Base-by-base conservation (phyloP, 2,888 invertebrate genomes). In the Lasius fuliginosus region DNA sequence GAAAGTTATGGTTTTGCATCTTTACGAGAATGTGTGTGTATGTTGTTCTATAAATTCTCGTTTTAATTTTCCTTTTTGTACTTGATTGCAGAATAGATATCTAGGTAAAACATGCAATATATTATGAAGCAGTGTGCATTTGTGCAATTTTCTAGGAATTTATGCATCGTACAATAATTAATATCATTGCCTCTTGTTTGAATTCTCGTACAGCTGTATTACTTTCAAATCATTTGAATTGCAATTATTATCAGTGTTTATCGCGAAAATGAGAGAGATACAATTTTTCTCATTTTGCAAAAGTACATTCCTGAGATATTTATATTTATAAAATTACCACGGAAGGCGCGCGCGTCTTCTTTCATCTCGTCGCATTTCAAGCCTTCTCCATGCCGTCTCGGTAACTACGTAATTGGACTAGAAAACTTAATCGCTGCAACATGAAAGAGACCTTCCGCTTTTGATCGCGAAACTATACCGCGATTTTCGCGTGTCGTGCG, bases 131-230 rank as follows among this genome's bases (percentile, higher is more conserved):
- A 42, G 27, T 12, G n/a, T 46, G 53, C 15, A 68, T 68, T 68
- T 23, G 12, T 65, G 23, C 65, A 40, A 42, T 65, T 76, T 40
- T 4, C 40, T 40, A 68, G 4, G 15, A 68, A 68, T 77, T 68
- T 77, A 56, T 77, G n/a, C 18, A 8, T 53, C 64, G 36, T 40
- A 53, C n/a, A 53, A 53, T n/a, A 77, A 77, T 77, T 77, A 77
- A 56, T 67, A 68, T 56, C 8, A 53, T 53, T 53, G 56, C 12
- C 3, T 69, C 27, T 56, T 27, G 0, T 40, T 68, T 53, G 18
- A 68, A 68, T 68, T 76, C 36, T 53, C 53, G 27, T 18, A 23
- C 67, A 67, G 67, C 36, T 65, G 23, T 15, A 40, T 40, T n/a
- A 40, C 42, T 68, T 68, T 76, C 6, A 15, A n/a, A 56, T 79